Percentiles rank a stretch among this genome's conserved stretches.
Evolutionary conservation across 2,797 vertebrate species (phyloP).

Genomic region (Anas capensis): DNA sequence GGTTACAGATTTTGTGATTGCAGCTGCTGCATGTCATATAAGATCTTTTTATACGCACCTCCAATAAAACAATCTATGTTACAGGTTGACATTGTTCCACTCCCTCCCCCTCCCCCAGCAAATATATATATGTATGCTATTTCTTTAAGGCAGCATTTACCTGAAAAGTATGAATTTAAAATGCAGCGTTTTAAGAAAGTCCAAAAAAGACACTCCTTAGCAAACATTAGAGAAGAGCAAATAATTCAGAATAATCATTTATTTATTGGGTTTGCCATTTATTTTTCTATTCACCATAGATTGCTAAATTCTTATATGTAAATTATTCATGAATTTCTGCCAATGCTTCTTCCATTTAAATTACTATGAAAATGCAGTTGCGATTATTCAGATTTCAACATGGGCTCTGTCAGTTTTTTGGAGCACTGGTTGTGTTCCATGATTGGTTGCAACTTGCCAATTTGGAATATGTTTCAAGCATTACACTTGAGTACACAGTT

Average conservation of each 20-base stretch:
- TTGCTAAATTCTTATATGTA: constrained; percentile 60
- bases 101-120: background rate
- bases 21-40: background rate
- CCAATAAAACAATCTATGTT: background rate
- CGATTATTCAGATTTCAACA: constrained; percentile 69
- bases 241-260: constrained; percentile 68
- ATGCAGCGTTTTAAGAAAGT: background rate
- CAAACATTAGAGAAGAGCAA: constrained; percentile 57
- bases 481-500: constrained; percentile 60
- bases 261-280: constrained; percentile 71
- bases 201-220: constrained; percentile 1
- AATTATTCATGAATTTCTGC: constrained; percentile 75
- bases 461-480: constrained; percentile 57
- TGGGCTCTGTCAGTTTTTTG: constrained; percentile 45
- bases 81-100: background rate
- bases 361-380: constrained; percentile 59
- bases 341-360: constrained; percentile 61
- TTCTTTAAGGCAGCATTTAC: background rate
- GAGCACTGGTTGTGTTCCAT: constrained; percentile 27
- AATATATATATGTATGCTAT: background rate
- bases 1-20: background rate
- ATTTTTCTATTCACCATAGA: constrained; percentile 67
- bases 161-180: background rate
- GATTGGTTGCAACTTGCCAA: constrained; percentile 62
- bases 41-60: background rate